Percentiles rank a stretch among this genome's conserved stretches.
Evolutionary conservation across 2,113 vertebrate genomes (phyloP).

Genomic region (Ploceus nigricollis): DNA sequence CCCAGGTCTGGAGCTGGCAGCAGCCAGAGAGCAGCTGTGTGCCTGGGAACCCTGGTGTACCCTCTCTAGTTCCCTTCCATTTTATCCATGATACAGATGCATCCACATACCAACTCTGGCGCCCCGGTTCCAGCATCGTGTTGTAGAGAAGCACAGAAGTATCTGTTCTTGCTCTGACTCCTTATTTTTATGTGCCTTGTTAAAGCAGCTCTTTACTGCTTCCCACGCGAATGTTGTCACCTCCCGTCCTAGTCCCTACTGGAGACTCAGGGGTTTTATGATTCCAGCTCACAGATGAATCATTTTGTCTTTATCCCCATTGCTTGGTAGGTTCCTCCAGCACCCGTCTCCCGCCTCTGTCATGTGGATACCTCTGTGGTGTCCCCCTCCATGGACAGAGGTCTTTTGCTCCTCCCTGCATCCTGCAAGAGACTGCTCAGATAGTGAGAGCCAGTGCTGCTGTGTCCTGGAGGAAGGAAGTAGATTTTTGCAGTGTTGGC

Average conservation of each 20-base stretch:
- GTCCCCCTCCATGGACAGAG: not conserved
- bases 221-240: not conserved
- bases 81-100: not conserved
- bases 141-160: not conserved
- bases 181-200: not conserved
- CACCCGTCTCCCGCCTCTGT: not conserved
- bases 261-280: not conserved
- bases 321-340: not conserved
- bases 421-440: not conserved
- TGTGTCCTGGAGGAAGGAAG: not conserved
- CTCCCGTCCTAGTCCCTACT: not conserved
- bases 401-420: not conserved
- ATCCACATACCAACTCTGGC: not conserved
- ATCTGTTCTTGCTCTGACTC: not conserved
- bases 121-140: not conserved
- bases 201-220: slow-evolving; percentile 19
- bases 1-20: not conserved
- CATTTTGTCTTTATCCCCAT: not conserved
- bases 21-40: not conserved
- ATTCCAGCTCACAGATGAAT: not conserved
- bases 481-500: not conserved
- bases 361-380: rapidly evolving
- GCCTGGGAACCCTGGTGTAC: not conserved
- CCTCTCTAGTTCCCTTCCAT: not conserved
- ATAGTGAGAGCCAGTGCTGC: not conserved